Evolutionary conservation across 1,140 invertebrate genomes (phyloP), one percentile per base, ranked within the genome.

Genomic region (Trachymyrmex cornetzi): DNA sequence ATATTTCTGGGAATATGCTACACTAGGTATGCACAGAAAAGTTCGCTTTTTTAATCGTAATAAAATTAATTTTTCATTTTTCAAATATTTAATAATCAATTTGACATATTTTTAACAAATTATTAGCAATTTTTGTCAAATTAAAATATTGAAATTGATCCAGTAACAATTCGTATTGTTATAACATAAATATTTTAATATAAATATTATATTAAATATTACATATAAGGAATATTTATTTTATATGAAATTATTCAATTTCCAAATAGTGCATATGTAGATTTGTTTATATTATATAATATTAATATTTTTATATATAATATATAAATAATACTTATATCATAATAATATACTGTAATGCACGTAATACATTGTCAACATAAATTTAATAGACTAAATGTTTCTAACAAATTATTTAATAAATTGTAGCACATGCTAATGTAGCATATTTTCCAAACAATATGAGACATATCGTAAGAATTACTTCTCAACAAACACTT

Each of bases 1-100:
- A 74, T 77, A 89, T 71, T 74, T 80, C 48, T 63, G 30, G 50
- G 89, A 89, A 87, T 89, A 90, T 87, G 88, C 88, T 80, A 89
- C 84, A 89, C n/a, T 59, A 77, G 34, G 50, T 69, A 38, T 22
- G 34, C 22, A 48, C 16, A n/a, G 16, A 57, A 30, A 53, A 22
- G n/a, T 11, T 59, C 11, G 6, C 4, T 19, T 50, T 9, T 59
- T 48, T 59, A 44, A 44, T 67, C 1, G 5, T 0, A 27, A 74
- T 22, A 82, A 22, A 64, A n/a, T 34, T 67, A 24, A 75, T 59
- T 57, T 2, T 57, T 3, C 11, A 44, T 44, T 85, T 16, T 0
- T 38, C n/a, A 77, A 77, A 79, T 66, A 34, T 81, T 30, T 24
- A 69, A 81, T 22, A 57, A 44, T 5, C 19, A 57, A 44, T 3